phyloP scores from a whole-genome alignment of 2,113 vertebrate species.

The Dromas ardeola region DNA sequence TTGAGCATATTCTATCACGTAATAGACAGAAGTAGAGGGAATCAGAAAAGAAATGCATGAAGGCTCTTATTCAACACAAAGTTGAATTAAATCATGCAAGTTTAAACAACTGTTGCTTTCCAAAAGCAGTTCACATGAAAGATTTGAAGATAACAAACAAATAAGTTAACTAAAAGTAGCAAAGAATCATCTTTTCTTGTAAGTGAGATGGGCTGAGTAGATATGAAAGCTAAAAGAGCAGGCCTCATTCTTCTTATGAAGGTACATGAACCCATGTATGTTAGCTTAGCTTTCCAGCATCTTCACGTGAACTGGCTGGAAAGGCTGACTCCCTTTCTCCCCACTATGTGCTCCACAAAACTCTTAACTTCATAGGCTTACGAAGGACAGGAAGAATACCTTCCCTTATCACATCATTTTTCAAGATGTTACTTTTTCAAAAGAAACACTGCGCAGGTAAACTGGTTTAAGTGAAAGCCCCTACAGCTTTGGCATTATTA shows the following conservation, averaged over 20 bases:
- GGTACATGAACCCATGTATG: neutral
- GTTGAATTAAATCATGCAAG: neutral
- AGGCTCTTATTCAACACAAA: neutral
- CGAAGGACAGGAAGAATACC: neutral
- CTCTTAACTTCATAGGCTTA: neutral
- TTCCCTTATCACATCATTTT: neutral
- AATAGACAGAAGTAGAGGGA: neutral
- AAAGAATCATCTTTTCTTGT: neutral
- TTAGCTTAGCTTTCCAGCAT: neutral
- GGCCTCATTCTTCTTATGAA: neutral
- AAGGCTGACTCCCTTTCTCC: neutral
- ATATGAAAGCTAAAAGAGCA: neutral
- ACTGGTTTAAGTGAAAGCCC: neutral
- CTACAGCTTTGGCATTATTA: neutral
- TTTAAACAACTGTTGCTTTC: neutral
- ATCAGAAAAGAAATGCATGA: neutral
- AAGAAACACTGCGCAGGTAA: neutral
- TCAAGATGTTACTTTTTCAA: neutral
- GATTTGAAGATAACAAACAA: neutral
- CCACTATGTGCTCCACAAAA: neutral
- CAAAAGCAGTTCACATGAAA: neutral
- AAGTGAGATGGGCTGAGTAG: neutral
- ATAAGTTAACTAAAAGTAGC: neutral
- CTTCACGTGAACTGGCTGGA: neutral
- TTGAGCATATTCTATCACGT: neutral